Percentiles rank a stretch among this genome's conserved stretches.
Conservation (phyloP, 2,888 invertebrate species). For the Brachyptera risi region DNA sequence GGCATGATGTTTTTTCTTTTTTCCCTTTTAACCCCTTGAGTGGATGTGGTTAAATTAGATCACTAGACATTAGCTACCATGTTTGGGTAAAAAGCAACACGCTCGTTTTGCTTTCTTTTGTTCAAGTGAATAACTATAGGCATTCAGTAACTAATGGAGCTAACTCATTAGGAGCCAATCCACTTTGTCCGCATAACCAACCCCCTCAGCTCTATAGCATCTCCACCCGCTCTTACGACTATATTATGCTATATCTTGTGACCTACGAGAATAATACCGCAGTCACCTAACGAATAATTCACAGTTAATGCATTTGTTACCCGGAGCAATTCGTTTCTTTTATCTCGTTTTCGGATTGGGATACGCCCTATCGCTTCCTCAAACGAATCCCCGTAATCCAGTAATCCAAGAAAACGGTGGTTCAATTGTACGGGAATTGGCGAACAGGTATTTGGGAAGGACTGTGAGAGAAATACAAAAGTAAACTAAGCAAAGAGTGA, state of each 20-base stretch:
- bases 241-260: not conserved
- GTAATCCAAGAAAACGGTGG: slow-evolving; percentile 18
- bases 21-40: slow-evolving; percentile 14
- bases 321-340: slow-evolving; percentile 21
- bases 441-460: slow-evolving; percentile 8
- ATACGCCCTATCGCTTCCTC: slow-evolving; percentile 22
- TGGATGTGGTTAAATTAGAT: slow-evolving; percentile 20
- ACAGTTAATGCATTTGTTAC: slow-evolving; percentile 21
- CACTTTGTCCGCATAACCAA: slow-evolving; percentile 19
- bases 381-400: slow-evolving; percentile 19
- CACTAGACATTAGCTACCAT: slow-evolving; percentile 5
- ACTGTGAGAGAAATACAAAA: not conserved
- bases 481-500: not conserved
- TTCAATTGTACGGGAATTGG: not conserved
- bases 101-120: not conserved
- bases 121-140: slow-evolving; percentile 17
- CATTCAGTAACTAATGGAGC: slow-evolving; percentile 21
- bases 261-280: slow-evolving; percentile 12
- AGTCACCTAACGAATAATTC: slow-evolving; percentile 19
- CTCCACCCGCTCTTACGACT: too few species aligned
- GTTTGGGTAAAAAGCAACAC: not conserved
- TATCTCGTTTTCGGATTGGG: slow-evolving; percentile 15
- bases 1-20: slow-evolving; percentile 14
- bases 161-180: slow-evolving; percentile 25
- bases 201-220: too few species aligned